Percentiles rank a stretch among this genome's conserved stretches.
Conservation (phyloP, 2,888 invertebrate genomes). For the Cepaea hortensis region DNA sequence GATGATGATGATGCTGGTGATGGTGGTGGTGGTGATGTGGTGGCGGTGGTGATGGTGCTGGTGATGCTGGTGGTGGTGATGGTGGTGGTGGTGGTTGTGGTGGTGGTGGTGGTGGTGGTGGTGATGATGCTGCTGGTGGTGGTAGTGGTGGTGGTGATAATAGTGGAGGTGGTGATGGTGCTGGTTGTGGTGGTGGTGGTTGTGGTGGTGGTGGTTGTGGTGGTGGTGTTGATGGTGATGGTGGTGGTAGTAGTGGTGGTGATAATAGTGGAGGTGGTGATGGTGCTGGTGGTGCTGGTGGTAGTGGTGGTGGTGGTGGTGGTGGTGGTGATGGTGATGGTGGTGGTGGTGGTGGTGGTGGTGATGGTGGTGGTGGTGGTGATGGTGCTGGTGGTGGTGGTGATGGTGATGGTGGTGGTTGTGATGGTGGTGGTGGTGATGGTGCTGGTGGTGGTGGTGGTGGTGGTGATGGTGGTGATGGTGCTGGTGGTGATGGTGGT, state of each 20-base stretch:
- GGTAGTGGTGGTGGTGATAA: too few relatives aligned
- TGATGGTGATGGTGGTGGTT: constrained; percentile 38
- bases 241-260: neutral
- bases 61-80: too few relatives aligned
- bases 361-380: constrained; percentile 26
- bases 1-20: too few relatives aligned
- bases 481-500: constrained; percentile 30
- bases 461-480: constrained; percentile 41
- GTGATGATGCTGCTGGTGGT: too few relatives aligned
- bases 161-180: too few relatives aligned
- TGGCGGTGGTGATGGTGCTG: too few relatives aligned
- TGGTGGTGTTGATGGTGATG: too few relatives aligned
- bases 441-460: constrained; percentile 30
- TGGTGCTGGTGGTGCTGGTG: neutral
- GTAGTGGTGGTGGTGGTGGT: constrained; percentile 23
- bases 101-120: too few relatives aligned
- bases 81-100: too few relatives aligned
- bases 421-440: constrained; percentile 38
- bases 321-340: constrained; percentile 36
- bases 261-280: neutral
- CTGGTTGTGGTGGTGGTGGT: too few relatives aligned
- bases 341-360: constrained; percentile 16
- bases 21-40: too few relatives aligned
- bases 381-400: constrained; percentile 37
- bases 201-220: too few relatives aligned